Conservation (phyloP, 2,113 vertebrate species). For the Halcyon malimbica region DNA sequence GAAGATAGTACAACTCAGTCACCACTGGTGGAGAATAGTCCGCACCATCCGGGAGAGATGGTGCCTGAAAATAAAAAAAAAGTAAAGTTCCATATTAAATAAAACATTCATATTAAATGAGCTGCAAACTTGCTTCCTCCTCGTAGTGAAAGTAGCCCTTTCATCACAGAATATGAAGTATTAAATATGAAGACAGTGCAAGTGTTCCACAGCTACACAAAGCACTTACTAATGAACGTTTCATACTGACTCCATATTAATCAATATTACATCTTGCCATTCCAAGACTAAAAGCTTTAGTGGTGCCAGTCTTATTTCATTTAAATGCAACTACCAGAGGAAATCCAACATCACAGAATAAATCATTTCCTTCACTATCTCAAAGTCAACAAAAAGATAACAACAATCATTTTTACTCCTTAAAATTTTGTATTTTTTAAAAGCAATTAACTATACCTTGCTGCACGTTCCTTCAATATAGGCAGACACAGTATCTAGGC, state of each 20-base stretch:
- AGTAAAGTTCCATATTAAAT: not conserved
- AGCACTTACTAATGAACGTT: not conserved
- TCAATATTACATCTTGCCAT: not conserved
- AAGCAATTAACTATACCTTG: slow-evolving; percentile 79
- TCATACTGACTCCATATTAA: not conserved
- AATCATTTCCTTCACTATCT: not conserved
- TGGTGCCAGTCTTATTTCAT: not conserved
- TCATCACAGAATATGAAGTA: not conserved
- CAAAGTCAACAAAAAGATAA: not conserved
- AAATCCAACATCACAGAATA: not conserved
- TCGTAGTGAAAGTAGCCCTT: not conserved
- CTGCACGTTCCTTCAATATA: slow-evolving; percentile 89
- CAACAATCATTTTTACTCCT: not conserved
- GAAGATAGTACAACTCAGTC: slow-evolving; percentile 92
- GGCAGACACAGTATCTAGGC: slow-evolving; percentile 88
- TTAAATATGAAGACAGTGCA: not conserved
- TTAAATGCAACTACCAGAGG: not conserved
- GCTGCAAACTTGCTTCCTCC: not conserved
- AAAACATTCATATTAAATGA: not conserved
- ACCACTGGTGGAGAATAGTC: slow-evolving; percentile 87
- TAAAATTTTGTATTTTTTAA: not conserved
- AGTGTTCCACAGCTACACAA: not conserved
- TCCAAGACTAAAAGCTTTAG: not conserved
- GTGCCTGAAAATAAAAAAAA: slow-evolving; percentile 75
- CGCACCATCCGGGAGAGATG: slow-evolving; percentile 86